These are phyloP conservation scores for Leucopsar rothschildi DNA, from an alignment of 2,113 vertebrate genomes.

Conservation along the genomic window DNA sequence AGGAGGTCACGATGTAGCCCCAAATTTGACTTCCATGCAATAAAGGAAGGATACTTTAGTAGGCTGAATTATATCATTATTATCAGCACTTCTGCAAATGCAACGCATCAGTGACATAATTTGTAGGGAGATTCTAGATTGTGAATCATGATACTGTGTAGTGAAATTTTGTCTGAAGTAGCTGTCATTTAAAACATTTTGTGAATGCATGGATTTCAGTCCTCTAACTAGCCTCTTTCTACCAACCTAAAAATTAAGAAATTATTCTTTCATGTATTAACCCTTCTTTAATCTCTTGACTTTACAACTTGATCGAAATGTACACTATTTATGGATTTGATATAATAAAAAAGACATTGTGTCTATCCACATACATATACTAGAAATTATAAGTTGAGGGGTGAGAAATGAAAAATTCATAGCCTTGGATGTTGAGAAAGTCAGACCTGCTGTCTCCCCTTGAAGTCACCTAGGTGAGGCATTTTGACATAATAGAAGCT, in stretches of 20 bases:
- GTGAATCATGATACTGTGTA: neutral
- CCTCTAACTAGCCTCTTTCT: neutral
- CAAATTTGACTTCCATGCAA: neutral
- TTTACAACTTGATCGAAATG: neutral
- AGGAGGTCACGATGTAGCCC: neutral
- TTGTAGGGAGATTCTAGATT: neutral
- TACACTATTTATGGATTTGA: neutral
- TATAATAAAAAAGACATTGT: neutral
- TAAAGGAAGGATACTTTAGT: neutral
- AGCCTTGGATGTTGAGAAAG: constrained; percentile 16
- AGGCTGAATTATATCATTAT: neutral
- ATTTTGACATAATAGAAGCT: constrained; percentile 61
- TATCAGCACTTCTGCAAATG: neutral
- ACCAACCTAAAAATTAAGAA: neutral
- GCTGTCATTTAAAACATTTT: neutral
- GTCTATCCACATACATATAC: neutral
- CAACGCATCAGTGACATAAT: neutral
- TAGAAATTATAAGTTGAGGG: constrained; percentile 11
- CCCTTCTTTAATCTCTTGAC: neutral
- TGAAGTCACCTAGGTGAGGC: constrained; percentile 54
- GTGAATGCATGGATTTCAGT: neutral
- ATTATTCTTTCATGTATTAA: neutral
- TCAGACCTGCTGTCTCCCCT: constrained; percentile 51
- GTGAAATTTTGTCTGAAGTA: neutral
- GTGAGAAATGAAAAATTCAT: constrained; percentile 46